Percentiles rank a stretch among this genome's conserved stretches.
phyloP scores from a whole-genome alignment of 2,797 vertebrate genomes.

The Chelon labrosus region DNA sequence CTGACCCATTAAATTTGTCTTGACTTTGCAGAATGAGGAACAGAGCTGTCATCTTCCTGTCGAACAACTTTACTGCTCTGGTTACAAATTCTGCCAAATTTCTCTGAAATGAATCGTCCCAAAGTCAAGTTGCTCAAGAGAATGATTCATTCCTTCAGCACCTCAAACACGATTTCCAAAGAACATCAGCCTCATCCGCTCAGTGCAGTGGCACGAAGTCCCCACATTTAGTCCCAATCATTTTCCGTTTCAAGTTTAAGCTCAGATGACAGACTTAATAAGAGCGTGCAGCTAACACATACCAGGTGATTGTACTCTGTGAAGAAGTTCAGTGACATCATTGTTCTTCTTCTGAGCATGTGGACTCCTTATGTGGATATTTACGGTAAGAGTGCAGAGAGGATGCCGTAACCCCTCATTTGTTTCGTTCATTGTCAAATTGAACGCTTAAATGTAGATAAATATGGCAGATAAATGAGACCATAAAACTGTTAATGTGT shows the following conservation, averaged over 20 bases:
- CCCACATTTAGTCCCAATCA: not conserved
- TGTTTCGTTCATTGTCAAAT: slow-evolving; percentile 13
- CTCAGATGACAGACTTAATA: slow-evolving; percentile 13
- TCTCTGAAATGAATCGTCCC: not conserved
- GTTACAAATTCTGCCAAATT: too few relatives aligned
- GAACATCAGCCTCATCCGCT: slow-evolving; percentile 4
- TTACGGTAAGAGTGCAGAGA: not conserved
- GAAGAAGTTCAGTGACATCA: not conserved
- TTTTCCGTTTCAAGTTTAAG: slow-evolving; percentile 15
- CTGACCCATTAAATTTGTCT: not conserved
- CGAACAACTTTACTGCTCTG: not conserved
- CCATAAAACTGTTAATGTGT: not conserved
- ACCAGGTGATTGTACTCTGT: slow-evolving; percentile 26
- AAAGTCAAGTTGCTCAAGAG: not conserved
- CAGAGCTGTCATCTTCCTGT: too few relatives aligned
- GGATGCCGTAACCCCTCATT: not conserved
- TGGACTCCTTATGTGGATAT: slow-evolving; percentile 37
- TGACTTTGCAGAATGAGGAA: too few relatives aligned
- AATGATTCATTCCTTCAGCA: not conserved
- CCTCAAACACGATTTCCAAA: not conserved
- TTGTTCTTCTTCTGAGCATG: slow-evolving; percentile 29
- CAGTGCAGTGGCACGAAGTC: not conserved
- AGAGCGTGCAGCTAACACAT: slow-evolving; percentile 24
- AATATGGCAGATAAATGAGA: slow-evolving; percentile 1
- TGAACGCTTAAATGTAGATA: not conserved